Percentiles rank a stretch among this genome's conserved stretches.
Conservation (phyloP, 2,113 vertebrate genomes). For the Phyllostomus hastatus region DNA sequence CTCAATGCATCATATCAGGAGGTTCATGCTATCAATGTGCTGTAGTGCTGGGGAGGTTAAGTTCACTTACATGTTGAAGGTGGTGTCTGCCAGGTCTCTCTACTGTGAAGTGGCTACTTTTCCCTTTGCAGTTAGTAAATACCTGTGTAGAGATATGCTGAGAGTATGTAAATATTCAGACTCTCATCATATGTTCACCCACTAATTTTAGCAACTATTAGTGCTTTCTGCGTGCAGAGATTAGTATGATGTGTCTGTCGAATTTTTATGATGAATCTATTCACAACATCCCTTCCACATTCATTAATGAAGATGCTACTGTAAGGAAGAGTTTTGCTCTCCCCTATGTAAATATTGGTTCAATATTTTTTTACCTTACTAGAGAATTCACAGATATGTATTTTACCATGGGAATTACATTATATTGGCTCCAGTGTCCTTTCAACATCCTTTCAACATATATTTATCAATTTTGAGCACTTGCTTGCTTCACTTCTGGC, state of each 20-base stretch:
- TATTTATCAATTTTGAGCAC: neutral
- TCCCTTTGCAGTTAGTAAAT: neutral
- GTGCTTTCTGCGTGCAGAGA: neutral
- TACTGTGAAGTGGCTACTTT: neutral
- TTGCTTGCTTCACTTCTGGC: neutral
- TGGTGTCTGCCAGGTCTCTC: neutral
- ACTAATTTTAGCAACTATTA: neutral
- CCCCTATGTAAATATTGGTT: neutral
- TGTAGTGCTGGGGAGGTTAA: neutral
- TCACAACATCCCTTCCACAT: neutral
- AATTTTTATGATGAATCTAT: neutral
- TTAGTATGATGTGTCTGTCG: neutral
- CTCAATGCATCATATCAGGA: neutral
- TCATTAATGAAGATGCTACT: neutral
- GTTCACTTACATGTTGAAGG: neutral
- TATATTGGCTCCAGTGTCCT: neutral
- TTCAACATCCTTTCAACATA: neutral
- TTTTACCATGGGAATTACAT: neutral
- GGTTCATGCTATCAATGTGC: neutral
- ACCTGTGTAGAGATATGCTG: neutral
- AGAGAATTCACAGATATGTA: neutral
- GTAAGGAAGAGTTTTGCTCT: neutral
- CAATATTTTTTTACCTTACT: neutral
- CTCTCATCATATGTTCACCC: neutral
- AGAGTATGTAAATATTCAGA: neutral